phyloP scores from a whole-genome alignment of 2,797 vertebrate species.

The Malurus leucopterus region DNA sequence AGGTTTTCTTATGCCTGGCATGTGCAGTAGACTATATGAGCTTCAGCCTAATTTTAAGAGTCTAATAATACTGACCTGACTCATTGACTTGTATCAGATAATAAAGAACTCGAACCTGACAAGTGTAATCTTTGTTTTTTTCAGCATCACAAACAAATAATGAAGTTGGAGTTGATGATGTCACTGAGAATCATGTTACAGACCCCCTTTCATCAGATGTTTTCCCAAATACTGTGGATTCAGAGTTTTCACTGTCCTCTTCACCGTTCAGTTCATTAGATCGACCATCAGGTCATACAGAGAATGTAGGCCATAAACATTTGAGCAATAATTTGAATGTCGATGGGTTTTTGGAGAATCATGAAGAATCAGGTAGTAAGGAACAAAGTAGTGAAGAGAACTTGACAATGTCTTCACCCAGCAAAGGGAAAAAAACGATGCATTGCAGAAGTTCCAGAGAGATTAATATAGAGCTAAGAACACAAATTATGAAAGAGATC shows the following conservation, averaged over 20 bases:
- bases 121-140: background rate
- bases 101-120: background rate
- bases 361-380: conserved; percentile 67
- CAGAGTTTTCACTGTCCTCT: conserved; percentile 61
- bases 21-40: background rate
- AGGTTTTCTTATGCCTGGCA: background rate
- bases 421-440: conserved; percentile 80
- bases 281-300: conserved; percentile 68
- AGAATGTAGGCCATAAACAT: conserved; percentile 67
- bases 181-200: conserved; percentile 82
- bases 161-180: conserved; percentile 54
- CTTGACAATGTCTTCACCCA: conserved; percentile 73
- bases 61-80: background rate
- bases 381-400: conserved; percentile 61
- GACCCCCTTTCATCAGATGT: conserved; percentile 73
- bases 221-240: conserved; percentile 61
- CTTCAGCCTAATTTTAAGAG: background rate
- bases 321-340: conserved; percentile 63
- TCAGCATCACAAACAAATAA: conserved; percentile 76
- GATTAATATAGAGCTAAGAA: conserved; percentile 85
- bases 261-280: conserved; percentile 60
- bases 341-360: conserved; percentile 72
- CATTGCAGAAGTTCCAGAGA: conserved; percentile 85
- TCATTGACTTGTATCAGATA: background rate
- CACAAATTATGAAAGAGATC: conserved; percentile 92